Conservation (phyloP, 2,797 vertebrate genomes). For the Lutjanus argentimaculatus region DNA sequence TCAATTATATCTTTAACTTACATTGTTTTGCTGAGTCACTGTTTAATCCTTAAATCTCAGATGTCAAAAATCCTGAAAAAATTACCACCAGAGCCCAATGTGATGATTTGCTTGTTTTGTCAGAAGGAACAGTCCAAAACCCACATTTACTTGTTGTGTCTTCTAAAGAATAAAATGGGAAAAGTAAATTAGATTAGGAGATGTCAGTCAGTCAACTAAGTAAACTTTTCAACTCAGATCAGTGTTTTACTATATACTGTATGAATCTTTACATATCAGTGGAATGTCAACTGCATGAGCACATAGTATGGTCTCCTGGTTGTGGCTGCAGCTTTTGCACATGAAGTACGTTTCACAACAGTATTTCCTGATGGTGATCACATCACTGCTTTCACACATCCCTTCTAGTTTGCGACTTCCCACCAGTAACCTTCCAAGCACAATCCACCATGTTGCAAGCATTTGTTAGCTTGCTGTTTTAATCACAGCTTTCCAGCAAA, state of each 20-base stretch:
- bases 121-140: no score
- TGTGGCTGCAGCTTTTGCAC: not conserved
- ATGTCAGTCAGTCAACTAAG: no score
- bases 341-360: not conserved
- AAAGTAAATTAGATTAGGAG: not conserved
- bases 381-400: slow-evolving; percentile 7
- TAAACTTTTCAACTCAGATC: no score
- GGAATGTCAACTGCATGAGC: not conserved
- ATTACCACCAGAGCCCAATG: no score
- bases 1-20: not conserved
- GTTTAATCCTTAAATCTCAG: not conserved
- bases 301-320: not conserved
- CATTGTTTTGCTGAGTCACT: not conserved
- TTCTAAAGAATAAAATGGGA: not conserved
- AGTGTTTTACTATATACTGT: not conserved
- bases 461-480: slow-evolving; percentile 21
- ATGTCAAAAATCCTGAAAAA: not conserved
- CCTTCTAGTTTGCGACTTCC: slow-evolving; percentile 1
- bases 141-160: not conserved
- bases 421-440: not conserved
- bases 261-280: not conserved
- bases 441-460: not conserved
- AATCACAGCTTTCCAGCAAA: slow-evolving; percentile 37
- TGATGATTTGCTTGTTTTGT: not conserved
- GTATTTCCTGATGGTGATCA: not conserved